Conservation (phyloP, 2,797 vertebrate genomes). For the Lates japonicus region DNA sequence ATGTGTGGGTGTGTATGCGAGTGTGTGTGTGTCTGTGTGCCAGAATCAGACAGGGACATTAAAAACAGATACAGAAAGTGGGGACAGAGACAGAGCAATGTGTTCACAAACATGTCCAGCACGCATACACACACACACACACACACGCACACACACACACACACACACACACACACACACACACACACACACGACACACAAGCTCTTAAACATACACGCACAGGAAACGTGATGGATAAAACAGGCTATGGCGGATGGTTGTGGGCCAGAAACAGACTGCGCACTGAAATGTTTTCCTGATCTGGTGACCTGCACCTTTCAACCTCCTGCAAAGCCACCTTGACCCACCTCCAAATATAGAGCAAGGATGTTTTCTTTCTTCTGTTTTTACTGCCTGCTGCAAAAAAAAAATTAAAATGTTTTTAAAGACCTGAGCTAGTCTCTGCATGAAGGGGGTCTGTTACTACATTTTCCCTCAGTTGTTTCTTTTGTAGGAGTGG, state of each 20-base stretch:
- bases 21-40: slow-evolving; percentile 3
- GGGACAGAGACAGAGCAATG: too few species aligned
- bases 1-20: not conserved
- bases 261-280: slow-evolving; percentile 48
- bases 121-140: too few species aligned
- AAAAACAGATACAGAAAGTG: too few species aligned
- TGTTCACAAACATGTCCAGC: slow-evolving; percentile 37
- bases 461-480: slow-evolving; percentile 7
- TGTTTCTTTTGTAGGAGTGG: not conserved
- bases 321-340: slow-evolving; percentile 40
- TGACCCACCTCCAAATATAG: slow-evolving; percentile 59
- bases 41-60: too few species aligned
- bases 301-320: slow-evolving; percentile 50
- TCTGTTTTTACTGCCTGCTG: slow-evolving; percentile 27
- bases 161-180: too few species aligned
- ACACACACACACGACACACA: too few species aligned
- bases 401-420: slow-evolving; percentile 8
- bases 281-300: slow-evolving; percentile 57
- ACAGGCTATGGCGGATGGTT: slow-evolving; percentile 70
- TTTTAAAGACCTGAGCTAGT: not conserved
- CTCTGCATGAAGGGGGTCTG: not conserved
- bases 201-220: slow-evolving; percentile 46
- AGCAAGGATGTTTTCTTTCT: slow-evolving; percentile 34
- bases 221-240: slow-evolving; percentile 79
- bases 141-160: slow-evolving; percentile 8